Conservation (phyloP, 2,113 vertebrate species). For the Nannobrachium achirus region DNA sequence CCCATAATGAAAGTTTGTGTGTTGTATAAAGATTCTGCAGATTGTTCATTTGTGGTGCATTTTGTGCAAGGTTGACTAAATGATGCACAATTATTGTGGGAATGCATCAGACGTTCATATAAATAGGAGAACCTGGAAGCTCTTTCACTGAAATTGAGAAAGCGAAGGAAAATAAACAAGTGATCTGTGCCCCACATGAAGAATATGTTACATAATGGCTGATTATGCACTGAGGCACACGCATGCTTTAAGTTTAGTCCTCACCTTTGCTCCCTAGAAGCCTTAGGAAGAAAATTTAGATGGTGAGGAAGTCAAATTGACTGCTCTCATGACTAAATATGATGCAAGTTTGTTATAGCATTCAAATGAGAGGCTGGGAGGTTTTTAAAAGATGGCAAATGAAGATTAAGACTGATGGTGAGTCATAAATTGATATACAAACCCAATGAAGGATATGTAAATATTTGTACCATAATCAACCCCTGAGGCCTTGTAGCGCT, state of each 20-base stretch:
- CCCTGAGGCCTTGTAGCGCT: constrained; percentile 43
- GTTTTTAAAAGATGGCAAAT: neutral
- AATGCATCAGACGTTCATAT: neutral
- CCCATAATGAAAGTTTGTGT: constrained; percentile 37
- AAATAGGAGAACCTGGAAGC: neutral
- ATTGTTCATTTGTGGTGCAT: constrained; percentile 5
- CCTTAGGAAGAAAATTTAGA: constrained; percentile 8
- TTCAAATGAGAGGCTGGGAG: neutral
- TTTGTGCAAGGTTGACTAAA: neutral
- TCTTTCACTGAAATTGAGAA: constrained; percentile 22
- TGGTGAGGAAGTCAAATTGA: constrained; percentile 2
- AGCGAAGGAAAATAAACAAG: constrained; percentile 3
- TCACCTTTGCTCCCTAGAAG: constrained; percentile 18
- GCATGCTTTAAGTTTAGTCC: constrained; percentile 18
- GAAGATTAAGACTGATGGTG: neutral
- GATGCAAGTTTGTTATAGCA: neutral
- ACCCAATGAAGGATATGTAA: constrained; percentile 53
- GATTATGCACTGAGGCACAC: constrained; percentile 29
- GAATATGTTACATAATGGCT: constrained; percentile 15
- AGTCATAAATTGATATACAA: constrained; percentile 35
- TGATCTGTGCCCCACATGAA: neutral
- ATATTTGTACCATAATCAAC: constrained; percentile 44
- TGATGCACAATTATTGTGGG: neutral
- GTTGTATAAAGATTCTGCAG: constrained; percentile 24
- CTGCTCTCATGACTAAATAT: neutral